Evolutionary conservation across 53 echinoderm and acorn worm species (phyloP), one percentile per base, ranked within the genome.

Genomic region (Stichopus horrens): DNA sequence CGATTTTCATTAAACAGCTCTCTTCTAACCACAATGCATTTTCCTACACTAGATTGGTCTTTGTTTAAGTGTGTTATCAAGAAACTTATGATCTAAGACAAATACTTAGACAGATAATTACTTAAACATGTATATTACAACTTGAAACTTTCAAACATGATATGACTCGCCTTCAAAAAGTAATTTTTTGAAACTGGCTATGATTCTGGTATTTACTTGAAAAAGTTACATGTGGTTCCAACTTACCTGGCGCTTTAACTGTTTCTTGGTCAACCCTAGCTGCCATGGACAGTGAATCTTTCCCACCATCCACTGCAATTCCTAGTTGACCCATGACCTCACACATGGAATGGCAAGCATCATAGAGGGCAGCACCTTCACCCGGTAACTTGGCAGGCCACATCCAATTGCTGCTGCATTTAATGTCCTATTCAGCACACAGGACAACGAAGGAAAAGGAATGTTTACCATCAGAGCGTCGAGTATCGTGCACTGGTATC

Each of bases 391-490:
- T 97, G 74, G 98, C 98, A 5, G 98, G 95, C 98, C 98, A 97
- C 98, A 97, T 97, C 98, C 98, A 97, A 86, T 97, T 97, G 67
- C 98, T 95, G 79, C 98, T 97, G 74, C 98, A 97, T 77, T 97
- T 97, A 7, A 97, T 92, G 86, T 97, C 98, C 95, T 96, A 57
- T 10, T 10, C 54, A 60, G 37, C 37, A 37, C 2, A 37, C 37
- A 37, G 37, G 37, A 37, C 2, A 37, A 37, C 37, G 37, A 37
- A 37, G 37, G 37, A 37, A 37, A 37, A 37, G 37, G 37, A 37
- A 37, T 37, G 1, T 37, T 37, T 37, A 37, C 37, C 37, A 37
- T 37, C 37, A 37, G 2, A n/a, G 2, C 37, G 37, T 37, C 37
- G 37, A 37, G 37, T 37, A 37, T 37, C 37, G 37, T 37, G 37